A percentile compares a stretch with the other conserved stretches of the same genome.
These are phyloP conservation scores for Dinomys branickii DNA, from an alignment of 2,113 vertebrate genomes.

Conservation along the genomic window DNA sequence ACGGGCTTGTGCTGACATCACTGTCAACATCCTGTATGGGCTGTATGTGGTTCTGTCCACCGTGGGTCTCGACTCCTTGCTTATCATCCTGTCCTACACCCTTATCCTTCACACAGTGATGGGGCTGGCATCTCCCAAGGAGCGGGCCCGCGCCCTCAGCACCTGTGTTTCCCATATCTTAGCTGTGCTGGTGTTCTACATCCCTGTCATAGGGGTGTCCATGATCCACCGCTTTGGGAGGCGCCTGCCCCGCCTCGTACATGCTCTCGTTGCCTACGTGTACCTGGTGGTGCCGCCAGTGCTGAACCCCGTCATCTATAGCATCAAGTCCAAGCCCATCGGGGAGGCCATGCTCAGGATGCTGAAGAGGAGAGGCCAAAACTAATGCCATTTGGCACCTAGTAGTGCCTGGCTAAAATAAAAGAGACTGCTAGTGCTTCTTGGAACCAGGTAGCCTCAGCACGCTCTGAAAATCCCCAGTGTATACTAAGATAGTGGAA, in stretches of 20 bases:
- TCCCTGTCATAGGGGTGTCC: slow-evolving; percentile 82
- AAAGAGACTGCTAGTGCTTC: not conserved
- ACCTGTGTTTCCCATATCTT: slow-evolving; percentile 85
- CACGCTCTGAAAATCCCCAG: not conserved
- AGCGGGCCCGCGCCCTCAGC: slow-evolving; percentile 76
- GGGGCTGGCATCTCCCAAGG: slow-evolving; percentile 74
- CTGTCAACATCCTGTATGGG: slow-evolving; percentile 82
- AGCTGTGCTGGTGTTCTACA: slow-evolving; percentile 83
- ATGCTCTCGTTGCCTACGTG: slow-evolving; percentile 79
- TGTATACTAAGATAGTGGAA: not conserved
- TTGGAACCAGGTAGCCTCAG: not conserved
- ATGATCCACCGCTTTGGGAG: slow-evolving; percentile 82
- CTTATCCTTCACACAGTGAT: slow-evolving; percentile 81
- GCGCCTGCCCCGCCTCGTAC: slow-evolving; percentile 60
- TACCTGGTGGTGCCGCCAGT: slow-evolving; percentile 82
- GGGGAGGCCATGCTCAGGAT: slow-evolving; percentile 75
- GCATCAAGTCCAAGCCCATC: slow-evolving; percentile 85
- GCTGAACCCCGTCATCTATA: slow-evolving; percentile 86
- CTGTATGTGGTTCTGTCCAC: slow-evolving; percentile 80
- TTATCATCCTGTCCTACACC: slow-evolving; percentile 84
- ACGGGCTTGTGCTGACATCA: slow-evolving; percentile 78
- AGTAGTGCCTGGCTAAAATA: not conserved
- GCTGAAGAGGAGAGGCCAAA: not conserved
- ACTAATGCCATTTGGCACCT: not conserved
- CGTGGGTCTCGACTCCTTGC: slow-evolving; percentile 79